phyloP scores from a whole-genome alignment of 2,113 vertebrate species.

The Pterocles burchelli region DNA sequence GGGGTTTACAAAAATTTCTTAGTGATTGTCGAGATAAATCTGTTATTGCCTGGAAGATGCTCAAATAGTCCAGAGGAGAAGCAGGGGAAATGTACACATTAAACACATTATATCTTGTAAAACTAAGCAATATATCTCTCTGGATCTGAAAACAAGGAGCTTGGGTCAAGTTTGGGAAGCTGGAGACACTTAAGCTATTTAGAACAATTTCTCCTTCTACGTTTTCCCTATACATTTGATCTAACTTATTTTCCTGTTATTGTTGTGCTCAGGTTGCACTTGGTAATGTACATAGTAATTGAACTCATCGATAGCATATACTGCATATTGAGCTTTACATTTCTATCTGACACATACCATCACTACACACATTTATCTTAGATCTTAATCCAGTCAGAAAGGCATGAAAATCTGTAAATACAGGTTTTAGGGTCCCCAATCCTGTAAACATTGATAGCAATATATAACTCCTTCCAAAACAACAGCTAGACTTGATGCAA shows the following conservation, averaged over 20 bases:
- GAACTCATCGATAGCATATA: not conserved
- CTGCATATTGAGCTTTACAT: not conserved
- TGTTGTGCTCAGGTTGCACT: not conserved
- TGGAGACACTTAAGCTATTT: not conserved
- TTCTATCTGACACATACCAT: not conserved
- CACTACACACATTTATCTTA: not conserved
- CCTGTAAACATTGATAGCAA: not conserved
- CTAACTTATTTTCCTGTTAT: not conserved
- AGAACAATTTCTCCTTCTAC: not conserved
- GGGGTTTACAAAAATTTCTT: not conserved
- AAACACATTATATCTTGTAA: not conserved
- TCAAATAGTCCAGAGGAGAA: not conserved
- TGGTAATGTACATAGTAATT: not conserved
- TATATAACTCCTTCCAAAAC: not conserved
- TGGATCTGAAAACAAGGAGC: not conserved
- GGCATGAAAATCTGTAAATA: not conserved
- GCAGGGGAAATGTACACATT: not conserved
- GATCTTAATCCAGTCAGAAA: not conserved
- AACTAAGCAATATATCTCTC: not conserved
- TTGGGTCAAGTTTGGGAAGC: not conserved
- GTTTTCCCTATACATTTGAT: not conserved
- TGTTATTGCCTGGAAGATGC: not conserved
- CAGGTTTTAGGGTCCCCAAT: not conserved
- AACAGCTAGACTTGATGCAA: not conserved
- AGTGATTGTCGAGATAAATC: not conserved